Evolutionary conservation across 2,888 invertebrate genomes (phyloP).

Genomic region (Cantharis nigra): DNA sequence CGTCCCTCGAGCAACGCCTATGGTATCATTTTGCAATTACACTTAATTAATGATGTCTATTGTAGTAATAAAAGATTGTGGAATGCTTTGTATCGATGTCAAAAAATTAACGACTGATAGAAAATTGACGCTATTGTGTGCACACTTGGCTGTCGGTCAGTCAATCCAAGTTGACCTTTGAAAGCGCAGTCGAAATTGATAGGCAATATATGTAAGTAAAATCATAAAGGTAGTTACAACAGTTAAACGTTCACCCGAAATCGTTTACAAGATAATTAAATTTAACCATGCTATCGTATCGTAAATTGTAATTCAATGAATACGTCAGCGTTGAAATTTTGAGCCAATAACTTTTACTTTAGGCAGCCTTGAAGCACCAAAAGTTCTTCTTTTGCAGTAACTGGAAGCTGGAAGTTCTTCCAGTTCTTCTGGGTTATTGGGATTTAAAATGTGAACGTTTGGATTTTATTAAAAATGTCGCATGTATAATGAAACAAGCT

Average conservation of each 20-base stretch:
- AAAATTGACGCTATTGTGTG: constrained; percentile 1
- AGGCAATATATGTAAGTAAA: neutral
- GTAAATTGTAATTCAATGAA: neutral
- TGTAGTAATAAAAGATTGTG: neutral
- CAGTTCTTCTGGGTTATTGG: neutral
- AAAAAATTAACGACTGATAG: neutral
- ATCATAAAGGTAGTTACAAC: neutral
- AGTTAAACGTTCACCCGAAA: neutral
- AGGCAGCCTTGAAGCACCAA: neutral
- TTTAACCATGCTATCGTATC: neutral
- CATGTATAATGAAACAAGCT: constrained; percentile 19
- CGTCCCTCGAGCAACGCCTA: neutral
- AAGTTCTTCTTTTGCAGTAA: neutral
- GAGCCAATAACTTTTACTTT: neutral
- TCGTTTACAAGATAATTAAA: neutral
- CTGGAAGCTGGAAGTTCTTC: neutral
- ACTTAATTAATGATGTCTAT: neutral
- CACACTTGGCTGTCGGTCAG: neutral
- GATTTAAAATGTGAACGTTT: neutral
- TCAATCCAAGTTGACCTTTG: neutral
- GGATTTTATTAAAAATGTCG: neutral
- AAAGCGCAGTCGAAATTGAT: neutral
- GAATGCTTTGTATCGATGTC: neutral
- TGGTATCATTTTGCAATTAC: neutral
- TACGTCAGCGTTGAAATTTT: neutral